These are phyloP conservation scores for Neodiprion virginianus DNA, from an alignment of 1,140 invertebrate genomes.

Conservation along the genomic window DNA sequence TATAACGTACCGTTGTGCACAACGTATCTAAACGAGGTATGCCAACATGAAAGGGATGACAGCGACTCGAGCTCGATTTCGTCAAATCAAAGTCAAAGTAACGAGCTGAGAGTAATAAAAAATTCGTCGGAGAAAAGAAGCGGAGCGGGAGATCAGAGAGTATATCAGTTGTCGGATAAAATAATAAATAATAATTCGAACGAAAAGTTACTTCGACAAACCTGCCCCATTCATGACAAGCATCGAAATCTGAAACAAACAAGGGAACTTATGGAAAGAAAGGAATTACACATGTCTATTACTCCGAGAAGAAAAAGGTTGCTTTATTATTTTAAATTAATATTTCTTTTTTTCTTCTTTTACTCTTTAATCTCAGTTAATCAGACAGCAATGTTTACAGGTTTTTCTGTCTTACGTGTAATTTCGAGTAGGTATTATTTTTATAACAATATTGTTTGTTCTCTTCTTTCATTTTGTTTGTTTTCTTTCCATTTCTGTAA, in stretches of 20 bases:
- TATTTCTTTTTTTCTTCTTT: not conserved
- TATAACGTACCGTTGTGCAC: slow-evolving; percentile 44
- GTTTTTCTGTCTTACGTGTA: slow-evolving; percentile 44
- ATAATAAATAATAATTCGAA: slow-evolving; percentile 30
- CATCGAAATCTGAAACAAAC: slow-evolving; percentile 49
- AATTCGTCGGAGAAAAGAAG: slow-evolving; percentile 3
- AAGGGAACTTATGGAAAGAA: slow-evolving; percentile 50
- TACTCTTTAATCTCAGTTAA: slow-evolving; percentile 29
- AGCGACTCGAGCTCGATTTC: slow-evolving; percentile 31
- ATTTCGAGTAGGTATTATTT: slow-evolving; percentile 41
- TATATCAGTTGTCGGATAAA: slow-evolving; percentile 30
- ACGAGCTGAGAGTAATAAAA: slow-evolving; percentile 40
- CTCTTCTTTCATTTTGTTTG: not conserved
- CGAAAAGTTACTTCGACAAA: slow-evolving; percentile 38
- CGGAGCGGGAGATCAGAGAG: slow-evolving; percentile 32
- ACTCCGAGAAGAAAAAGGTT: slow-evolving; percentile 42
- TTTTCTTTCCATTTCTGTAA: too few species aligned
- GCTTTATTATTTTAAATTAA: slow-evolving; percentile 20
- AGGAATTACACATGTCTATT: slow-evolving; percentile 32
- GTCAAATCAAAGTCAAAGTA: slow-evolving; percentile 19
- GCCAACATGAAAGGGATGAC: slow-evolving; percentile 41
- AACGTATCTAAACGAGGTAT: slow-evolving; percentile 42
- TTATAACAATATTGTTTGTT: not conserved
- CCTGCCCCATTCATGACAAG: slow-evolving; percentile 48
- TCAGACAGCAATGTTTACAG: slow-evolving; percentile 38